A percentile compares a stretch with the other conserved stretches of the same genome.
These are phyloP conservation scores for Pteromalus puparum DNA, from an alignment of 1,140 invertebrate species.

Conservation along the genomic window DNA sequence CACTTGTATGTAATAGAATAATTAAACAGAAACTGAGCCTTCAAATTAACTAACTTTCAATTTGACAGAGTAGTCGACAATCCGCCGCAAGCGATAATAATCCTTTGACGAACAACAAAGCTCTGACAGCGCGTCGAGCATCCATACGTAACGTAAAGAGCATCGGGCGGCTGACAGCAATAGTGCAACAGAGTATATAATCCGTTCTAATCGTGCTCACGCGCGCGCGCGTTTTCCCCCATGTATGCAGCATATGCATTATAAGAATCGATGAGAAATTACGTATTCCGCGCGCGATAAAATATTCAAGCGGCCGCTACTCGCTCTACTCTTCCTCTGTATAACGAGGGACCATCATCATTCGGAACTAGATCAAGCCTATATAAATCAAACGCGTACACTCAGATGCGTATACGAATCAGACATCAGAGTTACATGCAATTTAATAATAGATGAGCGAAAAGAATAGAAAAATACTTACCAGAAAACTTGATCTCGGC, in stretches of 20 bases:
- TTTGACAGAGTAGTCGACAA: too few relatives aligned
- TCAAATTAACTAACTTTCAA: too few relatives aligned
- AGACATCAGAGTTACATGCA: too few relatives aligned
- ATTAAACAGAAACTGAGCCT: too few relatives aligned
- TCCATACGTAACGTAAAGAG: background rate
- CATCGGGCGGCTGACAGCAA: background rate
- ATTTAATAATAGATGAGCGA: too few relatives aligned
- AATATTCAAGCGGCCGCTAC: background rate
- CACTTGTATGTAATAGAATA: too few relatives aligned
- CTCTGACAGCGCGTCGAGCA: background rate
- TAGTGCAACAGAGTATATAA: background rate
- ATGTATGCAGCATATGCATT: background rate
- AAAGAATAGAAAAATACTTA: background rate
- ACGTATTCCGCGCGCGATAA: background rate
- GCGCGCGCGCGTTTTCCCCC: background rate
- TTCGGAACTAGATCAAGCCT: background rate
- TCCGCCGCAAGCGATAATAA: background rate
- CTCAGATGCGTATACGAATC: too few relatives aligned
- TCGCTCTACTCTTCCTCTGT: background rate
- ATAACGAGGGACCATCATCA: background rate
- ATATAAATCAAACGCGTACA: too few relatives aligned
- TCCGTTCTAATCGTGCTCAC: background rate
- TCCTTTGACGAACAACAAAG: background rate
- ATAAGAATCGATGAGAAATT: slow-evolving; percentile 1
- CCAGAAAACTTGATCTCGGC: background rate